Base-by-base conservation (phyloP, 1,140 invertebrate genomes). In the Magallana angulata region DNA sequence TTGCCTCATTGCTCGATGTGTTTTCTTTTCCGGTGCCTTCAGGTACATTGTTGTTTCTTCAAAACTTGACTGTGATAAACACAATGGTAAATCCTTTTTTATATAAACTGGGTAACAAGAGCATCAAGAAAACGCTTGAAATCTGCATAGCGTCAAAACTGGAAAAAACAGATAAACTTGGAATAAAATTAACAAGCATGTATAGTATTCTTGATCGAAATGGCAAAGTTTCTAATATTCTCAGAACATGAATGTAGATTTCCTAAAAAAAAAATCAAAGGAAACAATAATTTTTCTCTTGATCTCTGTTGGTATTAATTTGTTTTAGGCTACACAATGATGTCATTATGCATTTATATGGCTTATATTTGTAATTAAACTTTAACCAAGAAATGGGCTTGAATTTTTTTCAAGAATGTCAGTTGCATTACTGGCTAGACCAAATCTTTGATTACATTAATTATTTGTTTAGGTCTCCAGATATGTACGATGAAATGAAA, bases 91-190 rank as follows among this genome's bases (percentile, higher is more conserved):
- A 94, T 64, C 93, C 93, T 0, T 92, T 94, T 71, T 86, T 94
- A n/a, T 94, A 94, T 86, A 92, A 92, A 56, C 83, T 94, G 12
- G 90, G 93, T n/a, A 94, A 92, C 86, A 87, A 85, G 5, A 92
- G 93, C 87, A 92, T 93, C 76, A 88, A 91, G 18, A 90, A 91
- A 82, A 89, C 91, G n/a, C 84, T 92, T 5, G 88, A 86, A 80
- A 68, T 84, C 9, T 93, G 91, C 91, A 84, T 91, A 11, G 68
- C 68, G n/a, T 91, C 89, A 84, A 57, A 71, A 7, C 76, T 86
- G 5, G 60, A 87, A 0, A 80, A 88, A 59, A 82, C 76, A 48
- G 87, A 89, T 56, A 88, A 89, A 64, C 36, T 91, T 30, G 90
- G 90, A 71, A 90, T 91, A 84, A 90, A 91, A 12, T 68, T 92